Conservation (phyloP, 2,797 vertebrate genomes). For the Hippocampus kuda region DNA sequence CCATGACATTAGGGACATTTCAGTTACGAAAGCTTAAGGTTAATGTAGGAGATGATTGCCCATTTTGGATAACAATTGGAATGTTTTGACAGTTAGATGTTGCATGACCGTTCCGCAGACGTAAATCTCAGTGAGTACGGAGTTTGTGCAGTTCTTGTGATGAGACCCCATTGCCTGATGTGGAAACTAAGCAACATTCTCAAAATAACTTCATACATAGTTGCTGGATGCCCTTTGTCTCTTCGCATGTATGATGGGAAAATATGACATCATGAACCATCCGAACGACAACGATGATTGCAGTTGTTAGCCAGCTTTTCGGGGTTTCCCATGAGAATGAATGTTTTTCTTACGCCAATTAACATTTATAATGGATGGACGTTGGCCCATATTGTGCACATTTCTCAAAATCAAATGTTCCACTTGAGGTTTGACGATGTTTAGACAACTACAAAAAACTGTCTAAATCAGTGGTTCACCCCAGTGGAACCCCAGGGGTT, state of each 20-base stretch:
- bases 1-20: slow-evolving; percentile 14
- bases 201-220: slow-evolving; percentile 35
- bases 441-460: background rate
- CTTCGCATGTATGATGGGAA: slow-evolving; percentile 33
- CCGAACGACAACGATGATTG: background rate
- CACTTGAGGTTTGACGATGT: background rate
- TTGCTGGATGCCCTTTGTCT: slow-evolving; percentile 28
- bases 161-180: slow-evolving; percentile 27
- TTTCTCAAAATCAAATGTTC: background rate
- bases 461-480: background rate
- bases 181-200: slow-evolving; percentile 31
- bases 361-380: background rate
- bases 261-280: slow-evolving; percentile 32
- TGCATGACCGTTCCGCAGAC: slow-evolving; percentile 39
- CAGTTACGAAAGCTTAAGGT: slow-evolving; percentile 14
- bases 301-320: background rate
- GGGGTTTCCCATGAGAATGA: background rate
- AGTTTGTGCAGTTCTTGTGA: slow-evolving; percentile 27
- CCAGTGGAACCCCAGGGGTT: too few species aligned
- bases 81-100: slow-evolving; percentile 41
- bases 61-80: slow-evolving; percentile 30
- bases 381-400: background rate
- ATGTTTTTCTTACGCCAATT: background rate
- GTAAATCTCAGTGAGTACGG: slow-evolving; percentile 32
- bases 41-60: slow-evolving; percentile 32